Percentiles rank a stretch among this genome's conserved stretches.
phyloP scores from a whole-genome alignment of 2,113 vertebrate genomes.

The Meleagris gallopavo region DNA sequence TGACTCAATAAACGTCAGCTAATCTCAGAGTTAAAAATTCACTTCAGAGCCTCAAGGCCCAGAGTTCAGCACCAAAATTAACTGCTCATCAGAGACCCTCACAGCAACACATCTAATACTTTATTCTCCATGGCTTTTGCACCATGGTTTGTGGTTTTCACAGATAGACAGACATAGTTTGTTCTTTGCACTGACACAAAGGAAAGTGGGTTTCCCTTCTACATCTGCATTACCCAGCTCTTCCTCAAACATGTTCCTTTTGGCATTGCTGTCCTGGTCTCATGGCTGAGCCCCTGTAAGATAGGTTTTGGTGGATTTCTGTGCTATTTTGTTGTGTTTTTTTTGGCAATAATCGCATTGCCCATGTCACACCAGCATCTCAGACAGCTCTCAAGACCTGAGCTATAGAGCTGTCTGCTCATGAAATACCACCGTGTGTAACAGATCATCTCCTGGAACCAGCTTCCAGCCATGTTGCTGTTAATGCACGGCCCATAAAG shows the following conservation, averaged over 20 bases:
- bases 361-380: not conserved
- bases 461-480: not conserved
- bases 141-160: not conserved
- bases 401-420: not conserved
- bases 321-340: not conserved
- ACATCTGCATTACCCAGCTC: not conserved
- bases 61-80: not conserved
- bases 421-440: not conserved
- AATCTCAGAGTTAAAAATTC: not conserved
- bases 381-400: not conserved
- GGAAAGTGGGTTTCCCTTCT: not conserved
- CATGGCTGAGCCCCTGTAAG: not conserved
- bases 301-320: not conserved
- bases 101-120: not conserved
- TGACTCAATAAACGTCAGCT: not conserved
- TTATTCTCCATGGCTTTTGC: accelerated
- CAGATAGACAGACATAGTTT: not conserved
- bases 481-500: not conserved
- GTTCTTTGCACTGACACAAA: not conserved
- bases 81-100: not conserved
- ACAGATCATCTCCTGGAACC: not conserved
- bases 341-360: not conserved
- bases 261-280: not conserved
- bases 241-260: not conserved
- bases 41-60: not conserved